These are phyloP conservation scores for Tillus elongatus DNA, from an alignment of 2,888 invertebrate genomes.

Conservation along the genomic window DNA sequence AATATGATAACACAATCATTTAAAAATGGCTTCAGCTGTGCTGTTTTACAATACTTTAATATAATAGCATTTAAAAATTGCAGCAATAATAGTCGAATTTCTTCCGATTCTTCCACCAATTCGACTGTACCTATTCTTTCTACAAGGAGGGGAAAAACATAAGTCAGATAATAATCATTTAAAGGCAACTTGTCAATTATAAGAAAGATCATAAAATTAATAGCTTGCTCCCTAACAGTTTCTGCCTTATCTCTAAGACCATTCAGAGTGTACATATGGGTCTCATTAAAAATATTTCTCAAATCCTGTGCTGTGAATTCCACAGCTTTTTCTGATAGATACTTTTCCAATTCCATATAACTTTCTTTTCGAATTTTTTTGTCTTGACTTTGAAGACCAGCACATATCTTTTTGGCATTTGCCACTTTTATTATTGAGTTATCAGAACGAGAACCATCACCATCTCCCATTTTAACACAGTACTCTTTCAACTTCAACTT, in stretches of 20 bases:
- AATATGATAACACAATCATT: slow-evolving; percentile 68
- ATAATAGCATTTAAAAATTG: slow-evolving; percentile 58
- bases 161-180: slow-evolving; percentile 64
- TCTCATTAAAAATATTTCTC: slow-evolving; percentile 38
- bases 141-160: slow-evolving; percentile 64
- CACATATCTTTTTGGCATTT: slow-evolving; percentile 29
- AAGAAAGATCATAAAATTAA: slow-evolving; percentile 49
- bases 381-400: slow-evolving; percentile 50
- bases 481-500: not conserved
- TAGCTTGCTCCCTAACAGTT: slow-evolving; percentile 52
- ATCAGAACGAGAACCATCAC: not conserved
- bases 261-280: slow-evolving; percentile 42
- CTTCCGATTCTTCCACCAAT: slow-evolving; percentile 65
- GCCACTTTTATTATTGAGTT: too few species aligned
- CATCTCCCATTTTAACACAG: not conserved
- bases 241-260: slow-evolving; percentile 52
- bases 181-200: slow-evolving; percentile 48
- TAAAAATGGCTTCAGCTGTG: slow-evolving; percentile 57
- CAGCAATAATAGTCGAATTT: slow-evolving; percentile 65
- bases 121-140: slow-evolving; percentile 72
- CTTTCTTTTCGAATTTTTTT: slow-evolving; percentile 50
- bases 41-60: slow-evolving; percentile 51
- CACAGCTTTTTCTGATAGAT: slow-evolving; percentile 41
- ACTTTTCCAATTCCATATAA: slow-evolving; percentile 46
- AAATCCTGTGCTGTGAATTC: slow-evolving; percentile 40